These are phyloP conservation scores for Eretmocerus hayati DNA, from an alignment of 2,888 invertebrate genomes.

Conservation along the genomic window DNA sequence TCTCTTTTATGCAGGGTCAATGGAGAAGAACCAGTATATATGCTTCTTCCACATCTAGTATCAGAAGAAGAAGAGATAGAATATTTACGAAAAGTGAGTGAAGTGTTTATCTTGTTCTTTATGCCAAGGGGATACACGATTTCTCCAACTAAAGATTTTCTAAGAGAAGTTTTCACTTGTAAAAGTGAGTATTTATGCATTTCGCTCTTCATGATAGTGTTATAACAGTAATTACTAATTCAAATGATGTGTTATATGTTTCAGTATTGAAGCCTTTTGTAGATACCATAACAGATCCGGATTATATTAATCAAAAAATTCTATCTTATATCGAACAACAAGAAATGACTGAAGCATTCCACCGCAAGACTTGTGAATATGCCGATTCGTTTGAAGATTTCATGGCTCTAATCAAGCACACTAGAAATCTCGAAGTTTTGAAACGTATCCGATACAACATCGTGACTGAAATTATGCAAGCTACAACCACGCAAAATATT, in stretches of 20 bases:
- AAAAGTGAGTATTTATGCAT: slow-evolving; percentile 57
- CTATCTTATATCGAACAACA: slow-evolving; percentile 77
- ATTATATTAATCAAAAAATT: slow-evolving; percentile 84
- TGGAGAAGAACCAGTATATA: slow-evolving; percentile 58
- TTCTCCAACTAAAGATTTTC: slow-evolving; percentile 69
- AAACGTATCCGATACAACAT: slow-evolving; percentile 81
- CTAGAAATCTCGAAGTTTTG: slow-evolving; percentile 73
- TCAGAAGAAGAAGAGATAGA: slow-evolving; percentile 69
- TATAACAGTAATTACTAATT: not conserved
- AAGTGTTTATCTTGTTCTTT: slow-evolving; percentile 72
- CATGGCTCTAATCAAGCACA: slow-evolving; percentile 73
- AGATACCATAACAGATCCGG: slow-evolving; percentile 79
- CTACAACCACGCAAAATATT: slow-evolving; percentile 82
- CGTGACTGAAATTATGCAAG: slow-evolving; percentile 89
- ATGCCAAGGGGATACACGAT: slow-evolving; percentile 75
- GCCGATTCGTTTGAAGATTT: slow-evolving; percentile 87
- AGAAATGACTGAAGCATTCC: slow-evolving; percentile 69
- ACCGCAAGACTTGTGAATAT: slow-evolving; percentile 75
- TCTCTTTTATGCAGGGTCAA: slow-evolving; percentile 31
- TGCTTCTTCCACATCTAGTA: slow-evolving; percentile 66
- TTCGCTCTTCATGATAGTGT: not conserved
- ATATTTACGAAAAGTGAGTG: slow-evolving; percentile 74
- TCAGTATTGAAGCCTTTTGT: slow-evolving; percentile 75
- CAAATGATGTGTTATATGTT: slow-evolving; percentile 2
- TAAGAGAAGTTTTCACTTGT: slow-evolving; percentile 77